Evolutionary conservation across 1,140 invertebrate species (phyloP), one percentile per base, ranked within the genome.

Genomic region (Hycleus cichorii): DNA sequence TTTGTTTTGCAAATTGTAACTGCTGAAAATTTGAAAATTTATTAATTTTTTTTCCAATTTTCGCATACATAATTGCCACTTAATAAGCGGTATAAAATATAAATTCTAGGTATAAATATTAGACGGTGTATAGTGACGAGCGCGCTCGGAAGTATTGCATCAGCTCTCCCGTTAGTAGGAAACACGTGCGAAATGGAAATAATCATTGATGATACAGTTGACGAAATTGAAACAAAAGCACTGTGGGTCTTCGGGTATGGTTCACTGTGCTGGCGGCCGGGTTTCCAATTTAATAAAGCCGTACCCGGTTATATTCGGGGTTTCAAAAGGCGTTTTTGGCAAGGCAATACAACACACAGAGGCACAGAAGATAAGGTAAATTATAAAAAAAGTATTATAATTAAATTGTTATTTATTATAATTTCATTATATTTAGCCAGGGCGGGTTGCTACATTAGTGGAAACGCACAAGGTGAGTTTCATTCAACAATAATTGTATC

Each of bases 161-260:
- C 54, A 56, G 56, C 46, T 47, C 10, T 27, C 24, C 10, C 18
- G 46, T n/a, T 45, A 27, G 39, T 53, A 45, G 40, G 39, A 57
- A 27, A 43, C 32, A 43, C 47, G 10, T 39, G 42, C 26, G 46
- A 43, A 26, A 48, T 54, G 26, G 47, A 32, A 32, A 32, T 48
- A 47, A 55, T 62, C 42, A 57, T 66, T 26, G 59, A 66, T 56
- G 49, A 57, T 48, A 49, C 54, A 57, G 57, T 66, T 60, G 54
- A 26, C 5, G 56, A 60, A 18, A 62, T 60, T 58, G 70, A 73
- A 51, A 66, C 64, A 26, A 71, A 71, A 47, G 62, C 62, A 39
- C 60, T 83, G 18, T 93, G 90, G 90, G 80, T 93, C 10, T 93
- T 93, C 65, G 90, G 89, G 0, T 93, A 93, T 65, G 91, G 91